Evolutionary conservation across 2,113 vertebrate genomes (phyloP).

Genomic region (Scopus umbretta): DNA sequence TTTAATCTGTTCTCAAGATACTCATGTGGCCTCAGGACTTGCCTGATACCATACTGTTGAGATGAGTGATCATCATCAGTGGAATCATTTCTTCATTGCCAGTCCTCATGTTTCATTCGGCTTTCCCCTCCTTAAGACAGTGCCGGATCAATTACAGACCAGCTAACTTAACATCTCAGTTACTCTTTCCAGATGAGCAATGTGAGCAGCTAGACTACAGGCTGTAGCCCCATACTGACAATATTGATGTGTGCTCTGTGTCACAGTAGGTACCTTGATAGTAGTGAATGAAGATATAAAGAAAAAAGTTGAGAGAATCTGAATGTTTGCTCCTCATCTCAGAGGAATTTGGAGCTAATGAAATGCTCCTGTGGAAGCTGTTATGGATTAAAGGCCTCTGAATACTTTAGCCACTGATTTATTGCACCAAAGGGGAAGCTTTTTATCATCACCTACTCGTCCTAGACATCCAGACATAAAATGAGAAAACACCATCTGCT

Average conservation of each 20-base stretch:
- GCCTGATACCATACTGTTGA: background rate
- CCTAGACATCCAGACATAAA: background rate
- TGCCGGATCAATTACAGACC: background rate
- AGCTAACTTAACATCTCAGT: background rate
- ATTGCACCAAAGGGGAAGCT: background rate
- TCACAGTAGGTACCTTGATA: background rate
- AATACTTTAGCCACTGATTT: background rate
- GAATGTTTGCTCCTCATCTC: background rate
- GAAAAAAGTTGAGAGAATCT: background rate
- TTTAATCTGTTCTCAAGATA: background rate
- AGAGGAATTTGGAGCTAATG: background rate
- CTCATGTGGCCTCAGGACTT: background rate
- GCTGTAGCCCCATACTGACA: background rate
- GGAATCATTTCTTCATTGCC: background rate
- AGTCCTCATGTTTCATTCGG: background rate
- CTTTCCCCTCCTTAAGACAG: background rate
- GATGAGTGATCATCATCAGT: background rate
- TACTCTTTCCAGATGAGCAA: background rate
- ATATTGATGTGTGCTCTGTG: background rate
- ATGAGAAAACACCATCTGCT: background rate
- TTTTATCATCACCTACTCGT: background rate
- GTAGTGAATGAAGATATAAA: background rate
- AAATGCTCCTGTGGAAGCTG: background rate
- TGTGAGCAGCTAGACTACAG: background rate
- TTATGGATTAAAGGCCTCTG: background rate